phyloP scores from a whole-genome alignment of 2,888 invertebrate genomes.

The Helicoverpa assulta region DNA sequence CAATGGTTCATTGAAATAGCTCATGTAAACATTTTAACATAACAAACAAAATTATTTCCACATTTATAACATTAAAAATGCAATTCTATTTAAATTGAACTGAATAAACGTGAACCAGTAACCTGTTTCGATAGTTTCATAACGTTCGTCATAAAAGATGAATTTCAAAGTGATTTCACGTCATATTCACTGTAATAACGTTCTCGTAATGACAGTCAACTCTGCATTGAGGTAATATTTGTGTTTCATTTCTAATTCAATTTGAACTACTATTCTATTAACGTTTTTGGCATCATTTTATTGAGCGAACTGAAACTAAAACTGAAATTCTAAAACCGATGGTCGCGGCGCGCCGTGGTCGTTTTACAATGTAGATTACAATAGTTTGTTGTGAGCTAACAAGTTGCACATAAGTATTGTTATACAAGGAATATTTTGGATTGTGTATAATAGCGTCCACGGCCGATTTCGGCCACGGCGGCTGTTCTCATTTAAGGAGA shows the following conservation, averaged over 20 bases:
- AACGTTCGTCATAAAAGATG: not conserved
- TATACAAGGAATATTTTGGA: too few species aligned
- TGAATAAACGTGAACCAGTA: not conserved
- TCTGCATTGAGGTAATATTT: constrained; percentile 22
- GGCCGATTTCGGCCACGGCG: too few species aligned
- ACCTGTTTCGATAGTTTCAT: not conserved
- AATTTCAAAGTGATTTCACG: not conserved
- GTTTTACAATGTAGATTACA: too few species aligned
- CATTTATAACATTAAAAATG: not conserved
- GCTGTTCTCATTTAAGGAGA: too few species aligned
- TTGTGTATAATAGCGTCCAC: too few species aligned
- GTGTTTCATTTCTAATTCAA: constrained; percentile 35
- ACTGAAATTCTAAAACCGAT: not conserved
- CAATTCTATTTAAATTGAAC: not conserved
- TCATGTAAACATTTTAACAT: not conserved
- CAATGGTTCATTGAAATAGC: not conserved
- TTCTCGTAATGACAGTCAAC: constrained; percentile 1
- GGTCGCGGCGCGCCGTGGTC: too few species aligned
- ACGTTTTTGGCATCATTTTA: constrained; percentile 5
- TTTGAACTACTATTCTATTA: constrained; percentile 17
- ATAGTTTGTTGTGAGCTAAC: too few species aligned
- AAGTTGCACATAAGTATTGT: too few species aligned
- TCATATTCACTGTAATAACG: not conserved
- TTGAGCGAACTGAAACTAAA: not conserved
- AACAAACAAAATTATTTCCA: not conserved